Base-by-base conservation (phyloP, 2,797 vertebrate genomes). In the Botia kubotai region DNA sequence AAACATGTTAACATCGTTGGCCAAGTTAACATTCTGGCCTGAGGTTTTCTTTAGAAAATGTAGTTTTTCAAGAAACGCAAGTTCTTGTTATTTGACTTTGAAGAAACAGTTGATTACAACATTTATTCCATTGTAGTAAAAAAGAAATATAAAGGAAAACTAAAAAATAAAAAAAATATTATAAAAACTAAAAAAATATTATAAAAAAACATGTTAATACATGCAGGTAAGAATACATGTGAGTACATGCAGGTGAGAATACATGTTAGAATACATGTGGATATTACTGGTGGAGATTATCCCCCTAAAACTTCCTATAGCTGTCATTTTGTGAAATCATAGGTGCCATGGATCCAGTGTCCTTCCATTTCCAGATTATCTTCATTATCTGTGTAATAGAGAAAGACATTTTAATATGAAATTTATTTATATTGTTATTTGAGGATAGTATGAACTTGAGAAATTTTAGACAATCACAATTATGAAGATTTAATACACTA, bases 261-360 rank as follows among this genome's bases (percentile, higher is more conserved):
- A 39, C 74, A 76, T 77, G 75, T 14, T 14, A 68, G 75, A 63
- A 63, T 26, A 68, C 76, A 78, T 78, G 76, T 26, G 58, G 7
- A 53, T 29, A 69, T 0, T 63, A 33, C 17, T n/a, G 3, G 17
- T 67, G 55, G 21, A 58, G 23, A 33, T 33, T 6, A 1, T 12
- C 10, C 33, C 84, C 60, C 69, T 83, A 79, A 70, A 87, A 89
- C 46, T 85, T 83, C 2, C 70, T 80, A 72, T 84, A 84, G 71
- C 72, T 67, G 62, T 67, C 72, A 80, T 83, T 79, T 79, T 86
- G 83, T 39, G 85, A 66, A 77, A 85, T 39, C 71, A 85, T 76
- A 17, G 79, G 80, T 14, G 65, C 65, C 36, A 79, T 36, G 1
- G 67, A 66, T 29, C 63, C 58, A 26, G 73, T 67, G 48, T 68